Conservation (phyloP, 2,113 vertebrate genomes). For the Lonchura striata region DNA sequence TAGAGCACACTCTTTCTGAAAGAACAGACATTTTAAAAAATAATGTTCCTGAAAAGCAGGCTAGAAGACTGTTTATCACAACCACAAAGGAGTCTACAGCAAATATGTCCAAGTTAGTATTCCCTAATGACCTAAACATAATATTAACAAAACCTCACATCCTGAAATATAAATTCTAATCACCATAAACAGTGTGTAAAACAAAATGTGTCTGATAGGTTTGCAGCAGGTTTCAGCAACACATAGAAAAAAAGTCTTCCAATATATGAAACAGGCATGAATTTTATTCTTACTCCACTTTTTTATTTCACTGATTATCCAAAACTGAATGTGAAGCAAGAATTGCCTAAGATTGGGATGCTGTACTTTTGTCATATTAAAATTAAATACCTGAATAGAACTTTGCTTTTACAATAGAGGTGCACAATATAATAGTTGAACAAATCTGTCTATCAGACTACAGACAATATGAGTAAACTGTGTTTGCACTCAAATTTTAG, state of each 20-base stretch:
- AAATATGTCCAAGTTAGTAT: neutral
- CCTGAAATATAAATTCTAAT: neutral
- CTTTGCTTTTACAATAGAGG: neutral
- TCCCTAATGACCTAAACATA: neutral
- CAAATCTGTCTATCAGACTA: neutral
- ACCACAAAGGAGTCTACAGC: neutral
- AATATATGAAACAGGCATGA: neutral
- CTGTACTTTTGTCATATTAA: neutral
- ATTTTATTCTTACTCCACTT: neutral
- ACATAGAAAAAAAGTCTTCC: neutral
- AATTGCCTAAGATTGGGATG: neutral
- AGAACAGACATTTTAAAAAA: neutral
- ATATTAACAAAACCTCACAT: neutral
- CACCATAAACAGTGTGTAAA: neutral
- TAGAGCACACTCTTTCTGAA: neutral
- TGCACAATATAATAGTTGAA: neutral
- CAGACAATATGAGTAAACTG: neutral
- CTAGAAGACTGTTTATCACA: neutral
- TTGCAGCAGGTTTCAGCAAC: neutral
- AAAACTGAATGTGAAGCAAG: neutral
- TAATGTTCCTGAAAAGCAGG: neutral
- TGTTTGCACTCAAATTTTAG: neutral
- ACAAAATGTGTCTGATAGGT: neutral
- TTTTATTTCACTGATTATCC: neutral
- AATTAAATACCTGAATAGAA: neutral